These are phyloP conservation scores for Borostomias antarcticus DNA, from an alignment of 2,797 vertebrate genomes.

Conservation along the genomic window DNA sequence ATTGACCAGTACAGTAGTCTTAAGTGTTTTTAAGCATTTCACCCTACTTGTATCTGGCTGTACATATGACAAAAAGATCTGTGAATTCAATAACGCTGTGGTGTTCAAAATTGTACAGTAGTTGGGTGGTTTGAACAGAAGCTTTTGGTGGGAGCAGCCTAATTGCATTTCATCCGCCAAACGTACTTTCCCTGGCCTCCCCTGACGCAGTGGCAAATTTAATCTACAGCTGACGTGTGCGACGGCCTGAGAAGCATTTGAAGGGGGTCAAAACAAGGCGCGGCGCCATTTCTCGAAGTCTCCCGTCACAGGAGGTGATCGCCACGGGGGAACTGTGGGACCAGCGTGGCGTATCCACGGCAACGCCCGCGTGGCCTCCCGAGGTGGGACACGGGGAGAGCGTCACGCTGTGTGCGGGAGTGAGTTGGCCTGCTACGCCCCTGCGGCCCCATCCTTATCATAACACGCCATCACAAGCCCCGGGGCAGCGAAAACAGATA, in stretches of 20 bases:
- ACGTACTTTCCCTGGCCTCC: constrained; percentile 13
- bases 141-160: constrained; percentile 7
- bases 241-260: constrained; percentile 47
- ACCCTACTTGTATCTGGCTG: no score
- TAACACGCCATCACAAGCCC: constrained; percentile 52
- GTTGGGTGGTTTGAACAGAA: not conserved
- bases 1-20: no score
- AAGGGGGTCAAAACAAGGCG: constrained; percentile 39
- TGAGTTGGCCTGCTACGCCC: constrained; percentile 17
- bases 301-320: constrained; percentile 36
- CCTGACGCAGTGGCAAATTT: constrained; percentile 38
- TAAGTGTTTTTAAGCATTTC: no score
- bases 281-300: constrained; percentile 11
- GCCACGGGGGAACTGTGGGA: constrained; percentile 28
- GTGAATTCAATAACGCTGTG: no score
- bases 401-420: constrained; percentile 11
- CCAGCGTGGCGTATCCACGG: constrained; percentile 41
- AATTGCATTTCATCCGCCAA: constrained; percentile 16
- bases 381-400: constrained; percentile 21
- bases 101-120: not conserved
- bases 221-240: constrained; percentile 27
- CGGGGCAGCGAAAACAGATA: constrained; percentile 59
- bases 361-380: constrained; percentile 29
- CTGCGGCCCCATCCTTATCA: constrained; percentile 42
- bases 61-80: no score